These are phyloP conservation scores for Drosophila eugracilis DNA, from an alignment of 1,140 invertebrate genomes.

Conservation along the genomic window DNA sequence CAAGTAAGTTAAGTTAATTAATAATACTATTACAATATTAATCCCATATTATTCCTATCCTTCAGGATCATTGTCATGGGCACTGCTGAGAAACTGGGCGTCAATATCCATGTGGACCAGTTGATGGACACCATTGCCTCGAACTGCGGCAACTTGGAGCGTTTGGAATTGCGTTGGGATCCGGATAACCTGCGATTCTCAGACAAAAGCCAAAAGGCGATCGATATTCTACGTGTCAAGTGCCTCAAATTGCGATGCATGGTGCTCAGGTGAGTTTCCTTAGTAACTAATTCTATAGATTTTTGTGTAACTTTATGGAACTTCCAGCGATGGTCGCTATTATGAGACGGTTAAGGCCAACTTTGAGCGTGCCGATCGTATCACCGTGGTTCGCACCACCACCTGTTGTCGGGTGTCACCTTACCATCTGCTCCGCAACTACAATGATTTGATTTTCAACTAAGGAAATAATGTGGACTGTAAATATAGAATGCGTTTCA, in stretches of 20 bases:
- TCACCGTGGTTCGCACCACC: slow-evolving; percentile 97
- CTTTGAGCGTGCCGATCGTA: slow-evolving; percentile 98
- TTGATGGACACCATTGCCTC: slow-evolving; percentile 98
- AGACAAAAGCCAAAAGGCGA: slow-evolving; percentile 99
- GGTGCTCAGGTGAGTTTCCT: slow-evolving; percentile 89
- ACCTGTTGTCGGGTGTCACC: slow-evolving; percentile 96
- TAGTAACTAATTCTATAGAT: background rate
- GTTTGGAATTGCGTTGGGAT: slow-evolving; percentile 98
- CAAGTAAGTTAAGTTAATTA: too few species aligned
- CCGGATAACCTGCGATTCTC: slow-evolving; percentile 99
- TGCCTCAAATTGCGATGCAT: slow-evolving; percentile 94
- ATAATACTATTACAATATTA: too few species aligned
- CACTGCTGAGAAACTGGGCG: slow-evolving; percentile 96
- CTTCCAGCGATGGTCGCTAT: slow-evolving; percentile 97
- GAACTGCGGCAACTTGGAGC: slow-evolving; percentile 94
- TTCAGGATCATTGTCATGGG: slow-evolving; percentile 98
- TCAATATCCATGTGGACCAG: slow-evolving; percentile 98
- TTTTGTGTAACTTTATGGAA: too few species aligned
- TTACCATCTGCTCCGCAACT: slow-evolving; percentile 95
- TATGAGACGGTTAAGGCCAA: slow-evolving; percentile 99
- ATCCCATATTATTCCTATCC: too few species aligned
- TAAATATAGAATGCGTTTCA: background rate
- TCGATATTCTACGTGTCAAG: slow-evolving; percentile 95
- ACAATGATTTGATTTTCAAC: slow-evolving; percentile 97
- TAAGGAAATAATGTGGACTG: slow-evolving; percentile 82